A percentile compares a stretch with the other conserved stretches of the same genome.
phyloP scores from a whole-genome alignment of 2,113 vertebrate genomes.

The Ctenodactylus gundi region DNA sequence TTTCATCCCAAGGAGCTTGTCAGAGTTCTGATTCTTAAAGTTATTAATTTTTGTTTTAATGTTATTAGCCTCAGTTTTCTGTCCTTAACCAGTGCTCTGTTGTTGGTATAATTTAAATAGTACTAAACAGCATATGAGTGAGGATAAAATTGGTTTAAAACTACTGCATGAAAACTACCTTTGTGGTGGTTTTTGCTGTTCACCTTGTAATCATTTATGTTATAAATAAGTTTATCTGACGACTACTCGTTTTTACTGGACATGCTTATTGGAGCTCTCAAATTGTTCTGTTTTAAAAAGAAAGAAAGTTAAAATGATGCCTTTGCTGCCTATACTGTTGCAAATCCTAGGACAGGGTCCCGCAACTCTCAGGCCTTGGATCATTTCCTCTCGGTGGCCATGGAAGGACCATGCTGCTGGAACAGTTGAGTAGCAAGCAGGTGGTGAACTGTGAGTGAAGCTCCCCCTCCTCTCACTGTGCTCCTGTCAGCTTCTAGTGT shows the following conservation, averaged over 20 bases:
- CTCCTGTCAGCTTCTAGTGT: too few relatives aligned
- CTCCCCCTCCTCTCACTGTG: too few relatives aligned
- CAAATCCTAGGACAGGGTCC: too few relatives aligned
- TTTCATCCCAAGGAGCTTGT: not conserved
- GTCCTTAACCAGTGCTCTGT: not conserved
- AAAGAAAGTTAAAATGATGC: not conserved
- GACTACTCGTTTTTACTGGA: not conserved
- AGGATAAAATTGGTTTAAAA: conserved; percentile 26
- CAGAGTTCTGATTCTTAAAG: not conserved
- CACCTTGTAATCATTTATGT: not conserved
- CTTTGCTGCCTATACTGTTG: conserved; percentile 2
- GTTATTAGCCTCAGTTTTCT: not conserved
- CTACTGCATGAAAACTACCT: not conserved
- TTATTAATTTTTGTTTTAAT: conserved; percentile 22
- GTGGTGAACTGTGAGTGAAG: too few relatives aligned
- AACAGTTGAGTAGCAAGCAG: too few relatives aligned
- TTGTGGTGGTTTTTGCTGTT: not conserved
- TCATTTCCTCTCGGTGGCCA: too few relatives aligned
- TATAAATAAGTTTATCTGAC: not conserved
- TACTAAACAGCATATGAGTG: not conserved
- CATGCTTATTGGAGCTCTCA: not conserved
- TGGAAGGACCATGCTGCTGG: too few relatives aligned
- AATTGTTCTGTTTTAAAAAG: not conserved
- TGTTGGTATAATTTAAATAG: not conserved
- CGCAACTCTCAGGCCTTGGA: too few relatives aligned